A percentile compares a stretch with the other conserved stretches of the same genome.
Evolutionary conservation across 2,113 vertebrate species (phyloP).

Genomic region (Brachyhypopomus gauderio): DNA sequence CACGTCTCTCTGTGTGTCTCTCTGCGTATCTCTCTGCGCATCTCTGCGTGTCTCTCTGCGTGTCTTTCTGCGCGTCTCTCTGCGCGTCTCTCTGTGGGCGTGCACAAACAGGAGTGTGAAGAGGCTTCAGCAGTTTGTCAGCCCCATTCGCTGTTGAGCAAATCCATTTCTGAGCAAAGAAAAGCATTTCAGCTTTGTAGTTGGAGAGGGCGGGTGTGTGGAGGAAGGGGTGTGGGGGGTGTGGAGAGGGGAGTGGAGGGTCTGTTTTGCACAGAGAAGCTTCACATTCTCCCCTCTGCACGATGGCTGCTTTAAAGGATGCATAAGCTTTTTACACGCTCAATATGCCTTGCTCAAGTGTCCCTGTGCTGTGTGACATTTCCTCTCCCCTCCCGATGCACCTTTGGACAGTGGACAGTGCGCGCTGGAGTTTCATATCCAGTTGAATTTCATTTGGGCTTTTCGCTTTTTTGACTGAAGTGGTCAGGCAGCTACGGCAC

Average conservation of each 20-base stretch:
- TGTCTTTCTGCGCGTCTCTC: too few species aligned
- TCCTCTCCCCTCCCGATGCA: background rate
- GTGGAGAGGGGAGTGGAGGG: background rate
- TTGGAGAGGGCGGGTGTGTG: constrained; percentile 16
- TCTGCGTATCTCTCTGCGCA: too few species aligned
- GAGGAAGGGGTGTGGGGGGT: background rate
- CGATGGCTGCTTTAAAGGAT: constrained; percentile 14
- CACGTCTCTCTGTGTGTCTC: too few species aligned
- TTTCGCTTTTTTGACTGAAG: background rate
- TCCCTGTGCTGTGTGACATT: background rate
- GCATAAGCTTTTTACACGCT: constrained; percentile 21
- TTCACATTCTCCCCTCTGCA: constrained; percentile 31
- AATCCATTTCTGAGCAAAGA: constrained; percentile 49
- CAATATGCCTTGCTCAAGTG: constrained; percentile 1
- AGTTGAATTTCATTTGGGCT: background rate
- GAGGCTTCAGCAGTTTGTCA: constrained; percentile 57
- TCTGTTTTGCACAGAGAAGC: constrained; percentile 38
- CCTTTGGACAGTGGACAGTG: too few species aligned
- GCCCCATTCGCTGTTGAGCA: constrained; percentile 51
- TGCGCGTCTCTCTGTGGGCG: constrained; percentile 34
- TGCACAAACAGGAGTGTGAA: constrained; percentile 47
- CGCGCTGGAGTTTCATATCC: background rate
- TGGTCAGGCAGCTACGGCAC: background rate
- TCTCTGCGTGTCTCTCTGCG: too few species aligned
- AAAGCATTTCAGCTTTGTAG: constrained; percentile 54